Conservation (phyloP, 2,888 invertebrate species). For the Agrilus biguttatus region DNA sequence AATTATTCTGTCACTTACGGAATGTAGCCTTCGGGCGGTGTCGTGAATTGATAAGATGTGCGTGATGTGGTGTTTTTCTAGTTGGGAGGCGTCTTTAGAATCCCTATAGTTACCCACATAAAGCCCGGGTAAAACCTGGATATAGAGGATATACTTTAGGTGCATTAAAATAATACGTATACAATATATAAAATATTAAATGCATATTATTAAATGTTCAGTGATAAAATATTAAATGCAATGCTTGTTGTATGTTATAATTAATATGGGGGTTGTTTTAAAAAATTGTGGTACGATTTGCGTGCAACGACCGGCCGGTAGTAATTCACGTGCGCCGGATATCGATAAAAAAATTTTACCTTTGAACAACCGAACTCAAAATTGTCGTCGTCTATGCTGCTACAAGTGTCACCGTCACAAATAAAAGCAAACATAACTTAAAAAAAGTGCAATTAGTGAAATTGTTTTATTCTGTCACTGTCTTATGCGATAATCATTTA, state of each 20-base stretch:
- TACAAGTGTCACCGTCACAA: background rate
- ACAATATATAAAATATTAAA: too few species aligned
- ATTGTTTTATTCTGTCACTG: background rate
- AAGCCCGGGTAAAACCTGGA: slow-evolving; percentile 81
- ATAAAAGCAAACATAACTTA: slow-evolving; percentile 2
- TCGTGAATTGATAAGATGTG: slow-evolving; percentile 95
- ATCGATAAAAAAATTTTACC: background rate
- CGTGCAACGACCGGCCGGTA: too few species aligned
- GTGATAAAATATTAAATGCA: too few species aligned
- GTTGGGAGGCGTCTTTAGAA: slow-evolving; percentile 80
- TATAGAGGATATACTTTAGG: too few species aligned
- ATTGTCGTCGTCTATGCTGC: background rate
- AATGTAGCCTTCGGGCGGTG: slow-evolving; percentile 73
- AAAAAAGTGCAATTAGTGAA: background rate
- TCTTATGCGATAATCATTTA: too few species aligned
- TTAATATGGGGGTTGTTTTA: too few species aligned
- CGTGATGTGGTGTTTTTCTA: slow-evolving; percentile 80
- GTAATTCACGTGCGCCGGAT: background rate
- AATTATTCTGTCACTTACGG: slow-evolving; percentile 42
- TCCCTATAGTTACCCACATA: slow-evolving; percentile 94
- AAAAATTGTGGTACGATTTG: too few species aligned
- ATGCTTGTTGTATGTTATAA: too few species aligned
- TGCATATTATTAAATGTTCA: too few species aligned
- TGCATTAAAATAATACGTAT: too few species aligned
- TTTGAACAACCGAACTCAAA: slow-evolving; percentile 3